phyloP scores from a whole-genome alignment of 1,140 invertebrate genomes.

The Heliconius himera region DNA sequence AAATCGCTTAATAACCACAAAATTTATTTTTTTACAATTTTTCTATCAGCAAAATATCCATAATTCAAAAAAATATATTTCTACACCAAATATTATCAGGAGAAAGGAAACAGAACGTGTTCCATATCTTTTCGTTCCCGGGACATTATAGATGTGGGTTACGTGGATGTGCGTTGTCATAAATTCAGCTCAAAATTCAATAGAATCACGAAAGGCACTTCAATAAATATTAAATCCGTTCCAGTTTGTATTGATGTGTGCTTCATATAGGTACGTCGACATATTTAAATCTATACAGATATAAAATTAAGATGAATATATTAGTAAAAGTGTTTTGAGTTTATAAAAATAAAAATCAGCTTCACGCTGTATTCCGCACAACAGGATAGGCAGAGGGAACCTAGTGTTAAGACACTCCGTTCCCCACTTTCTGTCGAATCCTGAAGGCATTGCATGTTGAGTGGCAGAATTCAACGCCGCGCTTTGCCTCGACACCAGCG shows the following conservation, averaged over 20 bases:
- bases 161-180: conserved; percentile 4
- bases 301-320: no score
- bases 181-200: conserved; percentile 14
- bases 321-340: no score
- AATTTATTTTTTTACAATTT: no score
- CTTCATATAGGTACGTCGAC: neutral
- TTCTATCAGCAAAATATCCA: neutral
- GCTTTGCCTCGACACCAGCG: no score
- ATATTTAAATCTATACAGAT: neutral
- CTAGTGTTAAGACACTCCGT: no score
- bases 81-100: neutral
- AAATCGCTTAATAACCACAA: no score
- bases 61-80: neutral
- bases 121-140: conserved; percentile 1
- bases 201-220: conserved; percentile 12
- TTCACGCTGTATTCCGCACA: no score
- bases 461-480: no score
- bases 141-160: conserved; percentile 12
- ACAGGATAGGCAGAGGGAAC: no score
- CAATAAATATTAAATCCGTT: conserved; percentile 21
- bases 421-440: no score
- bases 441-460: no score
- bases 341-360: no score
- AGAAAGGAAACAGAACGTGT: conserved; percentile 6
- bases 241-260: neutral